Evolutionary conservation across 2,888 invertebrate genomes (phyloP).

Genomic region (Syritta pipiens): DNA sequence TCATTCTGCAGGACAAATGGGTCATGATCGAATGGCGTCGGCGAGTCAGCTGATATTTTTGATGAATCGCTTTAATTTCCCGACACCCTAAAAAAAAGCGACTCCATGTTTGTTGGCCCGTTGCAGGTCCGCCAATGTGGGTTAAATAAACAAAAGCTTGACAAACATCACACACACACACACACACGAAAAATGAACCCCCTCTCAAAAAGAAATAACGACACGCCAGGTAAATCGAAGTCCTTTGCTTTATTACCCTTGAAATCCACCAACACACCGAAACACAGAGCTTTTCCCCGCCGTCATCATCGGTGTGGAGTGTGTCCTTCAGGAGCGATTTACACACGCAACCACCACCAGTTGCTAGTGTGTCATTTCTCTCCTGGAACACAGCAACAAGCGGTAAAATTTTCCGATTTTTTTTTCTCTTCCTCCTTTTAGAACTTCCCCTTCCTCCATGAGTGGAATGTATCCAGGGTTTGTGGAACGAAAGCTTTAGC

Average conservation of each 20-base stretch:
- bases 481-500: conserved; percentile 28
- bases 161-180: not conserved
- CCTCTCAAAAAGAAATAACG: conserved; percentile 7
- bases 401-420: conserved; percentile 19
- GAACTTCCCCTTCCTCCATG: not conserved
- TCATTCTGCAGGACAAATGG: too few species aligned
- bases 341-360: conserved; percentile 52
- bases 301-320: not conserved
- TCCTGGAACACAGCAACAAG: conserved; percentile 36
- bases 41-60: too few species aligned
- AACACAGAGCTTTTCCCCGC: not conserved
- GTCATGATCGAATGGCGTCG: too few species aligned
- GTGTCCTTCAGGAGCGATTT: conserved; percentile 29
- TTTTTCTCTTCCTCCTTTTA: conserved; percentile 21
- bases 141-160: too few species aligned
- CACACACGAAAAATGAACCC: not conserved
- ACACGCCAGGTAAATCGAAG: conserved; percentile 52
- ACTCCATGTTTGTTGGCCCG: too few species aligned
- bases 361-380: conserved; percentile 48
- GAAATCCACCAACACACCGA: conserved; percentile 27
- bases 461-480: not conserved
- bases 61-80: too few species aligned
- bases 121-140: too few species aligned
- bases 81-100: too few species aligned
- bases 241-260: conserved; percentile 60